Evolutionary conservation across 2,113 vertebrate species (phyloP).

Genomic region (Tachysurus fulvidraco): DNA sequence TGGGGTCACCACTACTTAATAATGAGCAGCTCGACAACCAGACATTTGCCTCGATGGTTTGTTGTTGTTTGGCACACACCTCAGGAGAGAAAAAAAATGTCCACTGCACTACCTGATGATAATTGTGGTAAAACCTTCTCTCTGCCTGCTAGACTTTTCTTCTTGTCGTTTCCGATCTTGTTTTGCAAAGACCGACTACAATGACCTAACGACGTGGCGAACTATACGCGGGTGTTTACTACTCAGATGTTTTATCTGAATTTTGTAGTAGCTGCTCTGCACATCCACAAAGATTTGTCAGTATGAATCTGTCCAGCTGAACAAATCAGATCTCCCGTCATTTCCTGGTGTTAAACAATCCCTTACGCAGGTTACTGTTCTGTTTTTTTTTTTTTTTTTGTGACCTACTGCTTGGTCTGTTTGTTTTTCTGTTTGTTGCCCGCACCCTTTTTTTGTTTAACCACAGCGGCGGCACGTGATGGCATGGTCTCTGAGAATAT

Average conservation of each 20-base stretch:
- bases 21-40: not conserved
- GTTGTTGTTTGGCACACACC: not conserved
- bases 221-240: not conserved
- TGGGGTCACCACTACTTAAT: not conserved
- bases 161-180: not conserved
- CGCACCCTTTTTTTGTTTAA: not conserved
- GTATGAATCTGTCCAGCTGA: not conserved
- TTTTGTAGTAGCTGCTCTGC: not conserved
- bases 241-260: not conserved
- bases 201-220: not conserved
- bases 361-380: not conserved
- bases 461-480: not conserved
- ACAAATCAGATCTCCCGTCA: not conserved
- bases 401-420: not conserved
- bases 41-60: not conserved
- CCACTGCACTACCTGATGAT: not conserved
- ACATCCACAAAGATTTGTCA: not conserved
- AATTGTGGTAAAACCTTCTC: not conserved
- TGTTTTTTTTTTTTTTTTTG: not conserved
- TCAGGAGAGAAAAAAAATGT: not conserved
- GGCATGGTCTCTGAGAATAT: not conserved
- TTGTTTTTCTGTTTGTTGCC: not conserved
- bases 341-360: not conserved
- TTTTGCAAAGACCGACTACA: not conserved
- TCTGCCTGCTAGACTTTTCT: not conserved